These are phyloP conservation scores for Harpagus bidentatus DNA, from an alignment of 2,113 vertebrate genomes.

Conservation along the genomic window DNA sequence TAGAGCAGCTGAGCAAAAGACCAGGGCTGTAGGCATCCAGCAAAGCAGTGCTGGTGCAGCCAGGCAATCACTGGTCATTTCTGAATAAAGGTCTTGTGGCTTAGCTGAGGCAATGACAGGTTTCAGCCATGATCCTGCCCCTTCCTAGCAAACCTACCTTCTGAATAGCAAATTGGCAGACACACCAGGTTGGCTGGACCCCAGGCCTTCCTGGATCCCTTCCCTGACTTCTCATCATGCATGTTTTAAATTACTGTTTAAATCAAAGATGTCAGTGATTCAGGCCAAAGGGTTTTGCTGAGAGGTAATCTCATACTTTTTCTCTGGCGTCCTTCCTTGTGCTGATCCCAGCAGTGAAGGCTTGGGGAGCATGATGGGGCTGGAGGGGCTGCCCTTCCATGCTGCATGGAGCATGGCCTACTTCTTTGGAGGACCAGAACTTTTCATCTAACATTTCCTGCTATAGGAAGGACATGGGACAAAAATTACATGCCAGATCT, in stretches of 20 bases:
- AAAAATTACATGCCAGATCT: background rate
- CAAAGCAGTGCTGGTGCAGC: background rate
- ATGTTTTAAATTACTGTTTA: conserved; percentile 65
- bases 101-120: background rate
- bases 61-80: background rate
- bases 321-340: conserved; percentile 31
- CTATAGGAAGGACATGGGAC: background rate
- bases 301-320: conserved; percentile 58
- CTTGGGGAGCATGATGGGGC: background rate
- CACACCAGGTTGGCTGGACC: conserved; percentile 30
- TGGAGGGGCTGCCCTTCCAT: background rate
- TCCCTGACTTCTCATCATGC: conserved; percentile 63
- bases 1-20: background rate
- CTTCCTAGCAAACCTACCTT: conserved; percentile 41
- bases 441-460: background rate
- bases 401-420: background rate
- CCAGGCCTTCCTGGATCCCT: conserved; percentile 54
- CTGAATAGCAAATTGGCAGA: conserved; percentile 48
- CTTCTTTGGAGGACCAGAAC: background rate
- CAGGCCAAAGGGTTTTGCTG: conserved; percentile 61
- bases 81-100: background rate
- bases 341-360: conserved; percentile 31
- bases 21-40: background rate
- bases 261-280: conserved; percentile 65
- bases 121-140: conserved; percentile 1